Evolutionary conservation across 1,140 invertebrate species (phyloP).

Genomic region (Drosophila repletoides): DNA sequence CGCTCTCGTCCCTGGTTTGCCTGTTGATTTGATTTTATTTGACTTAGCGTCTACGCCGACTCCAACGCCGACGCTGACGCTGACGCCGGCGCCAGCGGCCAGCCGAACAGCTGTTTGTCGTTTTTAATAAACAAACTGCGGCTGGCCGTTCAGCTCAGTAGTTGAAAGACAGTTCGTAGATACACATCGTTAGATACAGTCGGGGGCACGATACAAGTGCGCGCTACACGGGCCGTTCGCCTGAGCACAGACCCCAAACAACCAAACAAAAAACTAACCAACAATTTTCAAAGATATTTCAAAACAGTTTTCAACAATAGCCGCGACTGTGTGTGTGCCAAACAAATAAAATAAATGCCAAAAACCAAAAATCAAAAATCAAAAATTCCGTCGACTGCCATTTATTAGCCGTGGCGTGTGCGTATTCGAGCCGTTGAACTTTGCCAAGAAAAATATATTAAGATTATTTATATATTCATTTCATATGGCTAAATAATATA

Average conservation of each 20-base stretch:
- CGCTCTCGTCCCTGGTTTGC: background rate
- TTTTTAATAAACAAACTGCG: slow-evolving; percentile 73
- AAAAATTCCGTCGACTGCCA: background rate
- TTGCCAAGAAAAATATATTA: slow-evolving; percentile 16
- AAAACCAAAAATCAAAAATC: background rate
- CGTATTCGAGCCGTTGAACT: slow-evolving; percentile 34
- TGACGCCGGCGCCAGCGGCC: slow-evolving; percentile 24
- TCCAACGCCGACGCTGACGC: background rate
- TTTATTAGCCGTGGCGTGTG: slow-evolving; percentile 25
- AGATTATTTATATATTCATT: slow-evolving; percentile 1
- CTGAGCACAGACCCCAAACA: slow-evolving; percentile 33
- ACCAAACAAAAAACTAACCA: background rate
- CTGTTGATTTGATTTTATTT: slow-evolving; percentile 48
- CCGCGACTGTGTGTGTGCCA: no score
- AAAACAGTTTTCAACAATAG: background rate
- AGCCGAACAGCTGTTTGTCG: slow-evolving; percentile 63
- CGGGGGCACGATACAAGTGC: slow-evolving; percentile 44
- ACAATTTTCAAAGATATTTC: background rate
- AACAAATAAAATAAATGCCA: background rate
- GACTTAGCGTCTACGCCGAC: slow-evolving; percentile 9
- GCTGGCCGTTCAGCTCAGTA: slow-evolving; percentile 55
- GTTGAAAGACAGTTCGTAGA: slow-evolving; percentile 66
- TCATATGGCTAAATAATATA: background rate
- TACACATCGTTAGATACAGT: slow-evolving; percentile 49
- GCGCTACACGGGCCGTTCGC: slow-evolving; percentile 53